These are phyloP conservation scores for Zoanthus gigantus DNA, from an alignment of 92 coral and sea anemone genomes.

Conservation along the genomic window DNA sequence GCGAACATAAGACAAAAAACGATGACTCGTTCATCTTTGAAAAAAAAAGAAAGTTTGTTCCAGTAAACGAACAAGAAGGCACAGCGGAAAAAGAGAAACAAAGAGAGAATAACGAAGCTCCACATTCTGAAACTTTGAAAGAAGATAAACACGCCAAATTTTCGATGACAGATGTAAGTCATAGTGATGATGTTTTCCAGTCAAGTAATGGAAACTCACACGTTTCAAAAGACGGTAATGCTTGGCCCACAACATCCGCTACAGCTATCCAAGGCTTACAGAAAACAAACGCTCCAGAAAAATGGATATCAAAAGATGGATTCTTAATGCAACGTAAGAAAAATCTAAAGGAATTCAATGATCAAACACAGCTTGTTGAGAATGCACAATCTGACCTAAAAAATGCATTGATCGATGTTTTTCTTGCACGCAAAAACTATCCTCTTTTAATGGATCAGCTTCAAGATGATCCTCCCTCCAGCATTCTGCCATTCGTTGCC, in stretches of 20 bases:
- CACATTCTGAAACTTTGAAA: not conserved
- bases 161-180: not conserved
- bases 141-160: not conserved
- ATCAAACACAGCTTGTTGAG: not conserved
- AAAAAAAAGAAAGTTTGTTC: no score
- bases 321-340: not conserved
- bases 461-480: not conserved
- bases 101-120: not conserved
- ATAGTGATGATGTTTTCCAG: not conserved
- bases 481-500: not conserved
- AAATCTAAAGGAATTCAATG: not conserved
- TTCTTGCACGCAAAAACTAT: not conserved
- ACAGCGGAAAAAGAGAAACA: not conserved
- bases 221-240: not conserved
- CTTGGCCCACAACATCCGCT: not conserved
- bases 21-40: no score
- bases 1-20: not conserved
- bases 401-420: conserved; percentile 12
- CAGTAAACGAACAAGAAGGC: not conserved
- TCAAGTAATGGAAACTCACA: not conserved
- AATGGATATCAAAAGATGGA: not conserved
- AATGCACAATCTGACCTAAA: not conserved
- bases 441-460: conserved; percentile 1
- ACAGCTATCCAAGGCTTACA: not conserved
- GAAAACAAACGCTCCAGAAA: not conserved